Evolutionary conservation across 1,140 invertebrate species (phyloP).

Genomic region (Pogonomyrmex californicus): DNA sequence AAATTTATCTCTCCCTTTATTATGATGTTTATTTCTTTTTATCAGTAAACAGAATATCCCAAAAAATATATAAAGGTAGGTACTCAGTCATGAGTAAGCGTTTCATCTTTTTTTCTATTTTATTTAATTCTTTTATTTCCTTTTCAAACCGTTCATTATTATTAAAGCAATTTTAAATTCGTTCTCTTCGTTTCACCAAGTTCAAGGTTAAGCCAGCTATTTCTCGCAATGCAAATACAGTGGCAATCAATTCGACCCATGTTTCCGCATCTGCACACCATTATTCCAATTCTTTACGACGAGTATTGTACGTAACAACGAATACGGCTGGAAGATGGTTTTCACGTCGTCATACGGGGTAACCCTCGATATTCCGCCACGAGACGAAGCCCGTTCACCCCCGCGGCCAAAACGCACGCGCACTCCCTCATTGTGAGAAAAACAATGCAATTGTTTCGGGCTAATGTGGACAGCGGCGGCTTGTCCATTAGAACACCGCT

Average conservation of each 20-base stretch:
- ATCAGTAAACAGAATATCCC: not conserved
- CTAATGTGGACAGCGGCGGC: slow-evolving; percentile 72
- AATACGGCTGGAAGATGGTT: not conserved
- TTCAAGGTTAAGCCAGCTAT: slow-evolving; percentile 21
- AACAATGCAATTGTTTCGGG: slow-evolving; percentile 75
- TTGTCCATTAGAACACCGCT: slow-evolving; percentile 71
- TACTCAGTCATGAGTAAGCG: not conserved
- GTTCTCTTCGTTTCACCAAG: not conserved
- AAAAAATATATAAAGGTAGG: not conserved
- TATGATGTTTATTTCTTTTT: not conserved
- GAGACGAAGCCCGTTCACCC: slow-evolving; percentile 26
- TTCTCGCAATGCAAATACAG: slow-evolving; percentile 13
- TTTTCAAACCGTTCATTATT: not conserved
- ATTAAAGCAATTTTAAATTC: not conserved
- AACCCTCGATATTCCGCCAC: slow-evolving; percentile 27
- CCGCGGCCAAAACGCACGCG: slow-evolving; percentile 19
- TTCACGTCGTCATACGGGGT: slow-evolving; percentile 10
- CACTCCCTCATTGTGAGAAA: slow-evolving; percentile 70
- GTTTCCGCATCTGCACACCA: not conserved
- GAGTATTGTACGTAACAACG: slow-evolving; percentile 35
- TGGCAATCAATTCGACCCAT: slow-evolving; percentile 33
- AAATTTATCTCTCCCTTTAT: not conserved
- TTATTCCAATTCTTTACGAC: slow-evolving; percentile 44
- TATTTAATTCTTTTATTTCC: not conserved
- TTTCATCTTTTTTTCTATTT: not conserved